Percentiles rank a stretch among this genome's conserved stretches.
These are phyloP conservation scores for Catharus bicknelli DNA, from an alignment of 2,113 vertebrate species.

Conservation along the genomic window DNA sequence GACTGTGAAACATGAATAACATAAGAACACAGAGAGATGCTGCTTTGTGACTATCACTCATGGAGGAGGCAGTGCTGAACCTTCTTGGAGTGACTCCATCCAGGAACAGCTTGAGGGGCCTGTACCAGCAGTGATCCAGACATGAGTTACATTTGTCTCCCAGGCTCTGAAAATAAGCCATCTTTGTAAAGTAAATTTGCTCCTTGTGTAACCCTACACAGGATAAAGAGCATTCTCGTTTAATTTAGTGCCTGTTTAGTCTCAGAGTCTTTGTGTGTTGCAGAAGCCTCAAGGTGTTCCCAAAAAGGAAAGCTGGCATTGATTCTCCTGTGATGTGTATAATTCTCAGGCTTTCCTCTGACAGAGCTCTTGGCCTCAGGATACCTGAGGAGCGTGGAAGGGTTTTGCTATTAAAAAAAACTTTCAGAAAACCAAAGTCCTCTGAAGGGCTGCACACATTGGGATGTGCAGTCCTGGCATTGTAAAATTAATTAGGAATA, in stretches of 20 bases:
- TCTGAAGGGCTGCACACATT: not conserved
- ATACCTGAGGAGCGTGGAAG: not conserved
- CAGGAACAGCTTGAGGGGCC: constrained; percentile 42
- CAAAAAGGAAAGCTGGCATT: not conserved
- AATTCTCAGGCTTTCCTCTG: not conserved
- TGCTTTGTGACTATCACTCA: not conserved
- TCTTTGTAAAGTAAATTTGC: not conserved
- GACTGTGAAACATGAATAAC: not conserved
- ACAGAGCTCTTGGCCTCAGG: fast-evolving
- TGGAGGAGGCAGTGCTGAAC: not conserved
- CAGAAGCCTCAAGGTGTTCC: not conserved
- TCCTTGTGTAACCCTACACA: not conserved
- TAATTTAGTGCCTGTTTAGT: not conserved
- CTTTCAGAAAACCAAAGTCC: not conserved
- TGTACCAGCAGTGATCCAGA: not conserved
- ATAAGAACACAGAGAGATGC: not conserved
- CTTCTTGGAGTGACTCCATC: constrained; percentile 36
- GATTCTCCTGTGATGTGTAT: not conserved
- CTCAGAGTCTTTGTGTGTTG: not conserved
- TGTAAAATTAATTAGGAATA: not conserved
- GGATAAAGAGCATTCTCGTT: not conserved
- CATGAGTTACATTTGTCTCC: not conserved
- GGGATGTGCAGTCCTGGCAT: not conserved
- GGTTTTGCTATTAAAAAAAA: not conserved
- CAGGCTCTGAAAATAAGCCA: not conserved